A percentile compares a stretch with the other conserved stretches of the same genome.
Conservation (phyloP, 2,888 invertebrate genomes). For the Drosophila stalkeri region DNA sequence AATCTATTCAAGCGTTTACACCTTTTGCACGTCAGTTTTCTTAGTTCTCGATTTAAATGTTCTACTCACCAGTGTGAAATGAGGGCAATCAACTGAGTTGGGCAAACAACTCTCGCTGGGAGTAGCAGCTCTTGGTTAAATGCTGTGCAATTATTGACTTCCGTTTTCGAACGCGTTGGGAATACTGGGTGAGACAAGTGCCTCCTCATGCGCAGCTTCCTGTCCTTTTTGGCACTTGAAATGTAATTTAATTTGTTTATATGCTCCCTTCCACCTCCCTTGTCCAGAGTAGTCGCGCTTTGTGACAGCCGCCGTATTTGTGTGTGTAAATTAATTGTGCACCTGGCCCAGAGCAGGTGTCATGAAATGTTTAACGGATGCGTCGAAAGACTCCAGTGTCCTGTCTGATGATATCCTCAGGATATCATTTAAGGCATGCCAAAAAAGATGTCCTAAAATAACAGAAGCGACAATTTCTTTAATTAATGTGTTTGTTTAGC, state of each 20-base stretch:
- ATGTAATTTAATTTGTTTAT: constrained; percentile 80
- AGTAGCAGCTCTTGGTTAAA: constrained; percentile 54
- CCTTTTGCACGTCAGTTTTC: neutral
- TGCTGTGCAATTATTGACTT: constrained; percentile 60
- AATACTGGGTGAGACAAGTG: constrained; percentile 28
- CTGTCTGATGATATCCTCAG: neutral
- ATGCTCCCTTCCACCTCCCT: constrained; percentile 51
- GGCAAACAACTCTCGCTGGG: constrained; percentile 39
- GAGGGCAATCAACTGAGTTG: constrained; percentile 27
- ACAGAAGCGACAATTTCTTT: constrained; percentile 48
- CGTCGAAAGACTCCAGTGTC: constrained; percentile 9
- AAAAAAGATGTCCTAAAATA: constrained; percentile 24
- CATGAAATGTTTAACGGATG: constrained; percentile 28
- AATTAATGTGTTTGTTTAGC: constrained; percentile 79
- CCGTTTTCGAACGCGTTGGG: constrained; percentile 32
- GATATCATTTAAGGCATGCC: constrained; percentile 4
- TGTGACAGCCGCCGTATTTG: constrained; percentile 43
- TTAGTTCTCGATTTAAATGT: neutral
- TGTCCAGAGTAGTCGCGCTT: constrained; percentile 7
- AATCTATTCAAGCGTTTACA: neutral
- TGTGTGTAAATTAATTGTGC: constrained; percentile 65
- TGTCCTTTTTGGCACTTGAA: constrained; percentile 57
- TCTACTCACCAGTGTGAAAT: neutral
- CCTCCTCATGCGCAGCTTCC: constrained; percentile 52
- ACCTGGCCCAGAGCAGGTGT: constrained; percentile 42